These are phyloP conservation scores for Sisyra nigra DNA, from an alignment of 2,888 invertebrate species.

Conservation along the genomic window DNA sequence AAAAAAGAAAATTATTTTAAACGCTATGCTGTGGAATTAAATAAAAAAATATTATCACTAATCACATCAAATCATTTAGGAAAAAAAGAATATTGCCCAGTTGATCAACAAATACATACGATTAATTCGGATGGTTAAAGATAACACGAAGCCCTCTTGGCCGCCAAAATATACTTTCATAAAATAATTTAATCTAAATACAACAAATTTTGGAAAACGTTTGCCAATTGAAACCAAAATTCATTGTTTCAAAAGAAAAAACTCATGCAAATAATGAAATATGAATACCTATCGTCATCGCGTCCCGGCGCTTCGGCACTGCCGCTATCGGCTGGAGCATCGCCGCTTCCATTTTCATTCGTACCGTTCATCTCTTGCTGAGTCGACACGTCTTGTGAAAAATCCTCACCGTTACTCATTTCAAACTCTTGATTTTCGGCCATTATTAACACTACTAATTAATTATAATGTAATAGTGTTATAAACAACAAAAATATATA, in stretches of 20 bases:
- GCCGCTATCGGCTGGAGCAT: constrained; percentile 49
- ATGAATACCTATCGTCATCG: constrained; percentile 60
- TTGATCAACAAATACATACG: not conserved
- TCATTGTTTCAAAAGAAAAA: constrained; percentile 1
- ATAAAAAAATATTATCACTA: constrained; percentile 4
- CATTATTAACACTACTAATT: constrained; percentile 23
- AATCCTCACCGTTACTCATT: constrained; percentile 66
- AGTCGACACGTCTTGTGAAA: constrained; percentile 53
- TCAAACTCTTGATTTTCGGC: constrained; percentile 43
- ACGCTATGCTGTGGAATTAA: constrained; percentile 1
- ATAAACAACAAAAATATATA: not conserved
- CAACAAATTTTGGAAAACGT: not conserved
- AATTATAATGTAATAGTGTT: too few relatives aligned
- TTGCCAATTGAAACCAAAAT: not conserved
- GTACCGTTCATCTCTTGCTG: constrained; percentile 37
- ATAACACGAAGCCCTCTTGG: constrained; percentile 6
- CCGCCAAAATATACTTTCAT: constrained; percentile 1
- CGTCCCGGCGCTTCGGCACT: constrained; percentile 60
- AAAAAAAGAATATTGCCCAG: not conserved
- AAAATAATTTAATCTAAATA: not conserved
- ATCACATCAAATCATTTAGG: not conserved
- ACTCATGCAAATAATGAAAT: constrained; percentile 9
- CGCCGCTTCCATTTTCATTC: constrained; percentile 47
- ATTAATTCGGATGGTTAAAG: constrained; percentile 3
- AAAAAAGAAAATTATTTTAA: not conserved